phyloP scores from a whole-genome alignment of 2,113 vertebrate genomes.

The Cottus gobio region DNA sequence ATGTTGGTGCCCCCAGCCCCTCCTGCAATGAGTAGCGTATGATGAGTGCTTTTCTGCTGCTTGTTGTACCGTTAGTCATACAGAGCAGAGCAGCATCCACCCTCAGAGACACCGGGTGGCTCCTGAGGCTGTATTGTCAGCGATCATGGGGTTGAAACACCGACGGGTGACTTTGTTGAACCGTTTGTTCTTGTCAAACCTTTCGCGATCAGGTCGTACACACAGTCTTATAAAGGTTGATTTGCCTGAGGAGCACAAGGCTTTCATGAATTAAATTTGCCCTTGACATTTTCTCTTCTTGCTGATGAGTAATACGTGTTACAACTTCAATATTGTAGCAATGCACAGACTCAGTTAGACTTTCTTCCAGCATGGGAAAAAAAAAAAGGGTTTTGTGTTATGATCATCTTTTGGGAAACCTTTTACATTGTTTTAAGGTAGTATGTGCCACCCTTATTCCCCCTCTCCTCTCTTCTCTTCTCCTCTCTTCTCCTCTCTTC shows the following conservation, averaged over 20 bases:
- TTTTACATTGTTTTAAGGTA: not conserved
- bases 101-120: conserved; percentile 11
- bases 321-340: not conserved
- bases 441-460: not conserved
- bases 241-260: conserved; percentile 31
- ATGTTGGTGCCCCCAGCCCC: not conserved
- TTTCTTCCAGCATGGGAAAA: not conserved
- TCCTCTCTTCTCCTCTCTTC: too few relatives aligned
- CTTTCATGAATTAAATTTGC: conserved; percentile 31
- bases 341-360: not conserved
- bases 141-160: conserved; percentile 19
- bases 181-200: conserved; percentile 6
- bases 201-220: not conserved
- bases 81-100: not conserved
- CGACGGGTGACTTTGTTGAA: conserved; percentile 11
- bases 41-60: conserved; percentile 34
- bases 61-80: not conserved
- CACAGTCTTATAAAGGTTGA: not conserved
- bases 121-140: conserved; percentile 8
- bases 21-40: not conserved
- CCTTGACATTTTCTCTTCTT: conserved; percentile 12
- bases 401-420: not conserved
- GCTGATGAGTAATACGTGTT: not conserved
- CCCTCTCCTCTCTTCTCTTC: too few relatives aligned
- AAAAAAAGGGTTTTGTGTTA: not conserved